Conservation (phyloP, 1,140 invertebrate species). For the Drosophila lacertosa region DNA sequence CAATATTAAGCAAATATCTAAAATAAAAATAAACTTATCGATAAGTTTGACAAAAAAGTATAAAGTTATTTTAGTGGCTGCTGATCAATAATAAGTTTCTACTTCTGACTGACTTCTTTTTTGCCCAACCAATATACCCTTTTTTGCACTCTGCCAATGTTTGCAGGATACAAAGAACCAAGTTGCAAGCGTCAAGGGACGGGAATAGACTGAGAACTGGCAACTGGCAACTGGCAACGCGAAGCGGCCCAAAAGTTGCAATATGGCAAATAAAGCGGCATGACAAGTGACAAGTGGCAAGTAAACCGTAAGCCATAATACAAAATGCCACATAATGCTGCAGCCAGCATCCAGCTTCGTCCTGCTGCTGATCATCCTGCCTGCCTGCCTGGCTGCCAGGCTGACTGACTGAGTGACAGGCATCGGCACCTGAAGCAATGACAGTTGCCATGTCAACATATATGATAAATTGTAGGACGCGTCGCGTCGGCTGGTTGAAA, state of each 20-base stretch:
- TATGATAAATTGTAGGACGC: conserved; percentile 68
- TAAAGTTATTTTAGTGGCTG: no score
- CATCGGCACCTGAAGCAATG: conserved; percentile 40
- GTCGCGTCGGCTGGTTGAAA: conserved; percentile 42
- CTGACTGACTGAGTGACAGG: conserved; percentile 6
- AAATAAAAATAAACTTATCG: no score
- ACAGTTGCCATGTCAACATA: conserved; percentile 68
- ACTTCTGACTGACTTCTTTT: no score
- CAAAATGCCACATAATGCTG: conserved; percentile 40
- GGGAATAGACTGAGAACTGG: background rate
- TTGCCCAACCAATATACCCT: background rate
- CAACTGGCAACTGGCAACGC: conserved; percentile 8
- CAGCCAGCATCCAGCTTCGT: conserved; percentile 21
- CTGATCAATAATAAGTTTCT: no score
- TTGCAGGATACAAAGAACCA: conserved; percentile 16
- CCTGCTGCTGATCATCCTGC: background rate
- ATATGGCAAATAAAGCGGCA: conserved; percentile 59
- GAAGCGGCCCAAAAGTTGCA: conserved; percentile 27
- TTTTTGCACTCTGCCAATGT: background rate
- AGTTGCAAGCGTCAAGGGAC: conserved; percentile 35
- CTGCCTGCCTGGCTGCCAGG: background rate
- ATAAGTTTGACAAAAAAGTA: no score
- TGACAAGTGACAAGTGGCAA: conserved; percentile 59
- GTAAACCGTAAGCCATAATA: conserved; percentile 22
- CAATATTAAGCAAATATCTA: no score